phyloP scores from a whole-genome alignment of 2,113 vertebrate genomes.

The Macquaria australasica region DNA sequence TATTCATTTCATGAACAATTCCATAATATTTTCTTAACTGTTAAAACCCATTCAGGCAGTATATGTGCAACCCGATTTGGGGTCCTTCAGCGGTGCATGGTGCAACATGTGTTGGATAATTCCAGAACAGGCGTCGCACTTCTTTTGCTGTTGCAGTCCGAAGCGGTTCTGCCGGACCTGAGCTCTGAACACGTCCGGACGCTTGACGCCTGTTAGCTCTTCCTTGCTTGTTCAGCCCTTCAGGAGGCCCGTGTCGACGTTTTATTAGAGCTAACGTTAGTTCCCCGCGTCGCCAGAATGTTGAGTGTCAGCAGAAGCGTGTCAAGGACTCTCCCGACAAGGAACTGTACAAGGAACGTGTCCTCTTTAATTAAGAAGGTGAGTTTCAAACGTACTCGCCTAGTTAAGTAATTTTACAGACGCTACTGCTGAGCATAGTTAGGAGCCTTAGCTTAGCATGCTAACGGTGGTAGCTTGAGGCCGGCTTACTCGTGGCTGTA shows the following conservation, averaged over 20 bases:
- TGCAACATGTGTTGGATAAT: conserved; percentile 82
- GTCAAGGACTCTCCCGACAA: conserved; percentile 73
- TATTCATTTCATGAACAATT: accelerated
- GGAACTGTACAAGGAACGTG: conserved; percentile 47
- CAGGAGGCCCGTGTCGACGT: background rate
- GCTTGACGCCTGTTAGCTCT: no score
- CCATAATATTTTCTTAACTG: background rate
- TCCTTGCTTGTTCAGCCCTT: background rate
- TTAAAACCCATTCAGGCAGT: conserved; percentile 56
- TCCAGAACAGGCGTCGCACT: conserved; percentile 76
- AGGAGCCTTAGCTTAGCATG: conserved; percentile 54
- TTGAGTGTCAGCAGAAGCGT: conserved; percentile 73
- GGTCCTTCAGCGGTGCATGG: conserved; percentile 65
- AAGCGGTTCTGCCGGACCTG: accelerated
- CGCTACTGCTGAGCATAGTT: accelerated
- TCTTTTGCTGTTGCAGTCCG: background rate
- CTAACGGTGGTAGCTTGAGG: conserved; percentile 50
- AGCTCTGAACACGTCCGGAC: background rate
- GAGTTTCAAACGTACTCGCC: background rate
- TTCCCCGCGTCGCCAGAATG: conserved; percentile 69
- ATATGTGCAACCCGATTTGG: accelerated
- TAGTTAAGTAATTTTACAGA: accelerated
- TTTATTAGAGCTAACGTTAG: conserved; percentile 12
- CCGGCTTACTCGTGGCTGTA: background rate
- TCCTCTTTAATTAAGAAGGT: conserved; percentile 80